Evolutionary conservation across 1,140 invertebrate genomes (phyloP), one percentile per base, ranked within the genome.

Genomic region (Drosophila tristis): DNA sequence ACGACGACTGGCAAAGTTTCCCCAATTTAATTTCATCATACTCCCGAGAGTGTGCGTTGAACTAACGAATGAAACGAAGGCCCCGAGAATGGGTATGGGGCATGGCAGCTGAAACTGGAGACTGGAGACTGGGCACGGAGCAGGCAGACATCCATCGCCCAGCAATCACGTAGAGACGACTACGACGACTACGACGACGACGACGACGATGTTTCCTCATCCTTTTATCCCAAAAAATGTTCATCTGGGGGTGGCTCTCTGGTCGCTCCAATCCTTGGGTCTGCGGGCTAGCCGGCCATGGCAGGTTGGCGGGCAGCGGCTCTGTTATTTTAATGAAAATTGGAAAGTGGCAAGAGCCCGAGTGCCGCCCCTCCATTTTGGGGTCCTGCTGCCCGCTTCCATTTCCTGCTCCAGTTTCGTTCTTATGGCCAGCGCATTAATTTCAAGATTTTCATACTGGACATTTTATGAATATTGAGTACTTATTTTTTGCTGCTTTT

Each of bases 261-360:
- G 62, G 59, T 61, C 65, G 57, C 42, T 67, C 73, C 71, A 75
- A 75, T 67, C 53, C 53, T 39, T 26, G 23, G 56, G 9, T 31
- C 15, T 43, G 25, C 23, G 20, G 35, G 25, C 39, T 29, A 20
- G 20, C 20, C 20, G 20, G 20, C 20, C 20, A 20, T 20, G 20
- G 20, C 20, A 47, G 25, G 39, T 39, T 47, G 15, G 6, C 15
- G 43, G 44, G 20, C 13, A 23, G 20, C 15, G 45, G 63, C 75
- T 79, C 82, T 87, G 85, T 91, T 91, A 91, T 91, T 91, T 91
- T 91, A 91, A 91, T 91, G 90, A 91, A 91, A 91, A 91, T 91
- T 91, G 85, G 61, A 91, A 91, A 91, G 80, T 90, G 87, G 86
- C 78, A 54, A 63, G 53, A 65, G 67, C 67, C 86, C 78, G 61